Evolutionary conservation across 1,140 invertebrate species (phyloP).

Genomic region (Physella acuta): DNA sequence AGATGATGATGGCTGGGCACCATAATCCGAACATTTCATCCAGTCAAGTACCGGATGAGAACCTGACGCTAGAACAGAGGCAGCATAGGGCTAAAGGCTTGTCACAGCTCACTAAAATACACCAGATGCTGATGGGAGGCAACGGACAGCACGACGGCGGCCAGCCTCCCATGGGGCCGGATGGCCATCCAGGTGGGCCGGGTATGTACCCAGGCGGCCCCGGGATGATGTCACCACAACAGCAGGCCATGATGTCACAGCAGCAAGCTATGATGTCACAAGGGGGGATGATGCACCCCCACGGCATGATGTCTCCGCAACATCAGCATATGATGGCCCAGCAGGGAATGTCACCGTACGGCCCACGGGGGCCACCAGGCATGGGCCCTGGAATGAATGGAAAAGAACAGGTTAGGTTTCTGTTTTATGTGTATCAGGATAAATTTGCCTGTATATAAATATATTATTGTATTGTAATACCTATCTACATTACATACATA

Average conservation of each 20-base stretch:
- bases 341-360: conserved; percentile 35
- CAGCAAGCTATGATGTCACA: conserved; percentile 41
- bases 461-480: too few relatives aligned
- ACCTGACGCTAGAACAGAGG: conserved; percentile 91
- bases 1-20: conserved; percentile 41
- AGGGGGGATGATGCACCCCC: conserved; percentile 48
- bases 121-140: conserved; percentile 26
- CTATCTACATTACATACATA: too few relatives aligned
- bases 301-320: conserved; percentile 39
- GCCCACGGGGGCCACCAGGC: conserved; percentile 25
- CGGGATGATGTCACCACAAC: conserved; percentile 47
- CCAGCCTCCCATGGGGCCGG: conserved; percentile 10
- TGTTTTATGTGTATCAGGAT: background rate
- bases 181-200: conserved; percentile 32
- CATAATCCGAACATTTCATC: conserved; percentile 48
- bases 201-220: conserved; percentile 42
- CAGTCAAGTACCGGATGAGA: conserved; percentile 78
- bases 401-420: conserved; percentile 44
- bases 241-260: conserved; percentile 41
- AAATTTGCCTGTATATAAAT: background rate
- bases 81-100: conserved; percentile 60
- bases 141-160: conserved; percentile 7
- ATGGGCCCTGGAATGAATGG: conserved; percentile 33
- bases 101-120: conserved; percentile 25
- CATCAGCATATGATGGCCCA: conserved; percentile 48